Conservation (phyloP, 2,113 vertebrate genomes). For the Malurus melanocephalus region DNA sequence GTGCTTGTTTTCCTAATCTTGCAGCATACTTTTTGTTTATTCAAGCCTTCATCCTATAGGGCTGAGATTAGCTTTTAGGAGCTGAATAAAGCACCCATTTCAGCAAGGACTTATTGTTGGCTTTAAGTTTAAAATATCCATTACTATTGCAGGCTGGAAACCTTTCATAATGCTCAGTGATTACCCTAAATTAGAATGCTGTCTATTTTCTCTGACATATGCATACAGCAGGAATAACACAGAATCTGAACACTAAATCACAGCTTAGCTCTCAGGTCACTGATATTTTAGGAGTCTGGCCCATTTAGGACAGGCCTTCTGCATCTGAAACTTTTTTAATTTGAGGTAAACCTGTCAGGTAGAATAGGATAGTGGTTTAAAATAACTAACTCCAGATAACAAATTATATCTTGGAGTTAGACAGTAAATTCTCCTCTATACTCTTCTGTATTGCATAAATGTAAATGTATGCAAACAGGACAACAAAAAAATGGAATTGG, state of each 20-base stretch:
- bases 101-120: background rate
- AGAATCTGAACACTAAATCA: background rate
- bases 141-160: background rate
- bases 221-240: background rate
- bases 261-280: background rate
- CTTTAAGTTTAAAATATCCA: background rate
- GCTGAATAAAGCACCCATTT: background rate
- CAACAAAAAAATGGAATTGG: background rate
- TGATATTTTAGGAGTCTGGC: background rate
- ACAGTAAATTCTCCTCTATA: background rate
- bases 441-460: background rate
- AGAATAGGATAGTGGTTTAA: background rate
- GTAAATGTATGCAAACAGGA: background rate
- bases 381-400: background rate
- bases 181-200: background rate
- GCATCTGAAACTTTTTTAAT: background rate
- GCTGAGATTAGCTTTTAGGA: background rate
- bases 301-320: background rate
- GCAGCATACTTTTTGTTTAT: background rate
- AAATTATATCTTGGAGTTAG: background rate
- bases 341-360: background rate
- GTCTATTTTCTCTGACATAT: background rate
- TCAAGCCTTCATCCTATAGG: background rate
- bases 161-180: background rate
- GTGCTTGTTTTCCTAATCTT: background rate